A percentile compares a stretch with the other conserved stretches of the same genome.
Conservation (phyloP, 2,113 vertebrate species). For the Microtus oregoni region DNA sequence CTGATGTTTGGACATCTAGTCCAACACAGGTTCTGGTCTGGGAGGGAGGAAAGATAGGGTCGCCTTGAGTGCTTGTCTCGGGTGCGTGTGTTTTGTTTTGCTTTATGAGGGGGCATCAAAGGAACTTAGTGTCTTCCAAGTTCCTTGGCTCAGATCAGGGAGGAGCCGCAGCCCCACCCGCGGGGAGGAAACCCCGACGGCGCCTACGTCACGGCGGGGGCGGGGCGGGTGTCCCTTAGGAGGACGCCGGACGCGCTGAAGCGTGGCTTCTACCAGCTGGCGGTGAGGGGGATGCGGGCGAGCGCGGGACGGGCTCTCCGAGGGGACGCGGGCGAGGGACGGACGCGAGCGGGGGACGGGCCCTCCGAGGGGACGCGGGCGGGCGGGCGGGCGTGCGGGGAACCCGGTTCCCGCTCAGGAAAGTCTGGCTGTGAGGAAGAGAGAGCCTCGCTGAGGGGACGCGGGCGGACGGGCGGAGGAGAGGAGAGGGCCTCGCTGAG, state of each 20-base stretch:
- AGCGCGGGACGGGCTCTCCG: too few relatives aligned
- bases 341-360: too few relatives aligned
- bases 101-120: not conserved
- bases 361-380: too few relatives aligned
- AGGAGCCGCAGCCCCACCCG: not conserved
- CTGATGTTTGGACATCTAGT: too few relatives aligned
- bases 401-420: too few relatives aligned
- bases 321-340: too few relatives aligned
- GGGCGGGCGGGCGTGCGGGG: too few relatives aligned
- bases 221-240: not conserved
- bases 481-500: too few relatives aligned
- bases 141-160: not conserved
- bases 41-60: not conserved
- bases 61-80: not conserved
- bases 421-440: not conserved
- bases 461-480: too few relatives aligned
- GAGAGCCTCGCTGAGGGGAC: not conserved
- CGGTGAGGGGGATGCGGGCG: not conserved
- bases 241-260: fast-evolving
- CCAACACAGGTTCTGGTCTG: not conserved
- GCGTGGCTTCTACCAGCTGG: not conserved
- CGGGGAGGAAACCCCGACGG: not conserved
- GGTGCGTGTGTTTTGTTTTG: not conserved
- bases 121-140: not conserved
- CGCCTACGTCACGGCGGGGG: not conserved